Conservation (phyloP, 2,888 invertebrate genomes). For the Abscondita cerata region DNA sequence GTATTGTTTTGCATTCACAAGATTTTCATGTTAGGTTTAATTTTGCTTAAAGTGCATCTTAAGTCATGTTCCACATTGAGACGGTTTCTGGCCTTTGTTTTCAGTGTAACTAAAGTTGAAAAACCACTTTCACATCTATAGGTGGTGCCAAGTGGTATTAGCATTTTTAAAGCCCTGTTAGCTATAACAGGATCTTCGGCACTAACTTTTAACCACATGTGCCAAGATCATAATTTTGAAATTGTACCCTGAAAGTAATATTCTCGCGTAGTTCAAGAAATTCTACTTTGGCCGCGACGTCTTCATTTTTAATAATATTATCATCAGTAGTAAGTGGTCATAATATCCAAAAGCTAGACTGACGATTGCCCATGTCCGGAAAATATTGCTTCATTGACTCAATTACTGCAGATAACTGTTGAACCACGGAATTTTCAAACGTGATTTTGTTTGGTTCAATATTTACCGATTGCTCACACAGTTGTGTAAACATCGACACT, state of each 20-base stretch:
- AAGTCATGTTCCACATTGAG: not conserved
- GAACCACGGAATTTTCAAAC: conserved; percentile 19
- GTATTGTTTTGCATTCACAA: too few relatives aligned
- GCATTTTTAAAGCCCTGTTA: conserved; percentile 18
- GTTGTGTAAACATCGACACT: too few relatives aligned
- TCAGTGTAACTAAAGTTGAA: conserved; percentile 17
- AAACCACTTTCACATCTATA: conserved; percentile 23
- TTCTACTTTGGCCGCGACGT: not conserved
- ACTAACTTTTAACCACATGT: conserved; percentile 13
- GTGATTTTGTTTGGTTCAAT: conserved; percentile 10
- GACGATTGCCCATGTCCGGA: conserved; percentile 7
- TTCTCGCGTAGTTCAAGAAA: not conserved
- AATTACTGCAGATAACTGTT: conserved; percentile 15
- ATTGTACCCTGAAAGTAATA: not conserved
- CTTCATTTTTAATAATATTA: not conserved
- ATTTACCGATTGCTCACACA: too few relatives aligned
- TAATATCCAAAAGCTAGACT: not conserved
- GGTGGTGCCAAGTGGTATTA: conserved; percentile 16
- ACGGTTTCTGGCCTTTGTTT: conserved; percentile 17
- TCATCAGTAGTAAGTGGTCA: not conserved
- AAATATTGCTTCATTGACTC: conserved; percentile 10
- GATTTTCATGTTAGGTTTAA: too few relatives aligned
- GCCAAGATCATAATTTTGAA: conserved; percentile 10
- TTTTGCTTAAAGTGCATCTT: too few relatives aligned
- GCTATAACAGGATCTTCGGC: conserved; percentile 25